These are phyloP conservation scores for Dascyllus trimaculatus DNA, from an alignment of 2,113 vertebrate species.

Conservation along the genomic window DNA sequence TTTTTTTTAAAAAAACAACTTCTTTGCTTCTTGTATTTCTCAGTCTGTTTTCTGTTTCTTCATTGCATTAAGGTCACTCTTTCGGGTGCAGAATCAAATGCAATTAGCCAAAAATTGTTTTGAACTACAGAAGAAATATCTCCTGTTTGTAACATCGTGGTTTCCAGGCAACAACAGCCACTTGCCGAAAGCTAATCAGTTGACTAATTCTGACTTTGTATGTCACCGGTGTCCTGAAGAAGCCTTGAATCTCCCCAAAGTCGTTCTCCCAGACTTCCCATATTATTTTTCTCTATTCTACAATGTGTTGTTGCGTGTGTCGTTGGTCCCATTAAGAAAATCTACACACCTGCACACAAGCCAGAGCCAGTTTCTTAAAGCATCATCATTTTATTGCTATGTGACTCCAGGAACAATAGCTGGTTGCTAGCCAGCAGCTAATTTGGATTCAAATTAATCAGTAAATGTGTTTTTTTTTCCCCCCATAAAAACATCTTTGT, in stretches of 20 bases:
- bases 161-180: conserved; percentile 21
- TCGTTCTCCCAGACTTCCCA: conserved; percentile 1
- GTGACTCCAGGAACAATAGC: conserved; percentile 45
- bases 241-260: conserved; percentile 31
- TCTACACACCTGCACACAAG: conserved; percentile 43
- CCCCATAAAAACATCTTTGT: conserved; percentile 45
- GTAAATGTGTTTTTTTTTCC: conserved; percentile 29
- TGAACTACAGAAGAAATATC: conserved; percentile 7
- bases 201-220: conserved; percentile 36
- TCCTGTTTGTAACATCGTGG: conserved; percentile 20
- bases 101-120: conserved; percentile 31
- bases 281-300: conserved; percentile 9
- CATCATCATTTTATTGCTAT: conserved; percentile 36
- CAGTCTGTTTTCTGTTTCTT: neutral
- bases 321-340: conserved; percentile 20
- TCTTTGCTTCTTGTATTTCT: neutral
- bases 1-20: neutral
- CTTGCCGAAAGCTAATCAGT: conserved; percentile 35
- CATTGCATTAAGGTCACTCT: neutral
- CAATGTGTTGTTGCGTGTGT: conserved; percentile 9
- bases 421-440: conserved; percentile 47
- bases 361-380: conserved; percentile 34
- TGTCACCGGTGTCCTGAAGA: conserved; percentile 31
- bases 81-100: conserved; percentile 17
- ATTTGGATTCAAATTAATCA: conserved; percentile 55